phyloP scores from a whole-genome alignment of 2,888 invertebrate genomes.

The Ptychoptera albimana region DNA sequence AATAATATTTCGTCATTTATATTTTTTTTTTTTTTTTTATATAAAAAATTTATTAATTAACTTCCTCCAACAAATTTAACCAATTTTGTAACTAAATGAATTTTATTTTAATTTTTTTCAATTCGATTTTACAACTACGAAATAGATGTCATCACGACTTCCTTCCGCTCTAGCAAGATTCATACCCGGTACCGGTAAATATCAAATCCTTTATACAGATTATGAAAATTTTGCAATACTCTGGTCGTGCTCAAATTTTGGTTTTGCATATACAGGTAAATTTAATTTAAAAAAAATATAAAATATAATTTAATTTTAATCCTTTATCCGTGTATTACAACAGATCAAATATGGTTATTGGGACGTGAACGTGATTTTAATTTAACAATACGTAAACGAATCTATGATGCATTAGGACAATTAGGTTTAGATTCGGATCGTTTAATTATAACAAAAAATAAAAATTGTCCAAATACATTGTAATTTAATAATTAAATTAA shows the following conservation, averaged over 20 bases:
- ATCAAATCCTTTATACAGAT: conserved; percentile 55
- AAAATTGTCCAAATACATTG: conserved; percentile 30
- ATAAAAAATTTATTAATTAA: too few species aligned
- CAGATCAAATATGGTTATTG: conserved; percentile 56
- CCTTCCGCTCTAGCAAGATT: conserved; percentile 49
- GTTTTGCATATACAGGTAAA: conserved; percentile 43
- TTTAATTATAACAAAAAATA: conserved; percentile 44
- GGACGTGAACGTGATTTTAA: conserved; percentile 45
- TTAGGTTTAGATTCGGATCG: conserved; percentile 43
- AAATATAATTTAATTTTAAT: neutral
- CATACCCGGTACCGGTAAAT: conserved; percentile 55
- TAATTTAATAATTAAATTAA: too few species aligned
- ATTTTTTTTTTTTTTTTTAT: too few species aligned
- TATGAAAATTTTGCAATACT: conserved; percentile 54
- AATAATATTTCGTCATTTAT: too few species aligned
- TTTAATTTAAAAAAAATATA: neutral
- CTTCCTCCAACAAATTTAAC: too few species aligned
- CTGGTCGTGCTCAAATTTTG: conserved; percentile 56
- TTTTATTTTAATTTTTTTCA: too few species aligned
- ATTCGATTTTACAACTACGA: neutral
- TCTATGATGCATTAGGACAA: conserved; percentile 38
- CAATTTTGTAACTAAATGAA: too few species aligned
- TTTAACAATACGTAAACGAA: conserved; percentile 32
- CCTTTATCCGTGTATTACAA: neutral
- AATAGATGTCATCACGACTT: conserved; percentile 41